These are phyloP conservation scores for Holotrichia oblita DNA, from an alignment of 1,140 invertebrate species.

Conservation along the genomic window DNA sequence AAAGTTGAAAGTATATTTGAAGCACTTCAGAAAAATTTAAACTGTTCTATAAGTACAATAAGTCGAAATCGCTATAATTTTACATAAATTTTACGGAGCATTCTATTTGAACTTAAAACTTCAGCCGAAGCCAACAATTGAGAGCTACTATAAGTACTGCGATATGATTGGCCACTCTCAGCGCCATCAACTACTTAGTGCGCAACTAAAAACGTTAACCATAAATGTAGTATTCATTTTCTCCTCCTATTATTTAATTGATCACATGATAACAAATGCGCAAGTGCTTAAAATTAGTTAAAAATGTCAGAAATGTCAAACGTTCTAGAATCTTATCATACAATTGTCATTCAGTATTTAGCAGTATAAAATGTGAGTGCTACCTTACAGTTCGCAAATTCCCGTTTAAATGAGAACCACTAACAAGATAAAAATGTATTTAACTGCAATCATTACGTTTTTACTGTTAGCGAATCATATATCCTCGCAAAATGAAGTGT, in stretches of 20 bases:
- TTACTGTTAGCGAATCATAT: constrained; percentile 29
- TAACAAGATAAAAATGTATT: constrained; percentile 35
- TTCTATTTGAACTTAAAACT: too few species aligned
- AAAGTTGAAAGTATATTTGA: too few species aligned
- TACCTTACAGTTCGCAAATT: neutral
- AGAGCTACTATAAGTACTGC: too few species aligned
- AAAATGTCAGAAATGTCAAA: constrained; percentile 22
- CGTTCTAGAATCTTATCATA: constrained; percentile 37
- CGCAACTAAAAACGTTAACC: too few species aligned
- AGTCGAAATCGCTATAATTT: too few species aligned
- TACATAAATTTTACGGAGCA: too few species aligned
- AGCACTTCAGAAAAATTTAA: too few species aligned
- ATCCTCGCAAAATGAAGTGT: constrained; percentile 24
- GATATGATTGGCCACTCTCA: too few species aligned
- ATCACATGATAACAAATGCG: neutral
- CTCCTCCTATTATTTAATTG: neutral
- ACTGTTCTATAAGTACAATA: too few species aligned
- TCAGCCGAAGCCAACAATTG: too few species aligned
- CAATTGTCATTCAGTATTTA: constrained; percentile 8
- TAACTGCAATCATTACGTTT: constrained; percentile 11
- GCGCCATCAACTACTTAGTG: too few species aligned
- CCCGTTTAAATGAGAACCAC: constrained; percentile 31
- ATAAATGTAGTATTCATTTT: neutral
- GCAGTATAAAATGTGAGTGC: constrained; percentile 28
- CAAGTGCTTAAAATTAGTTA: neutral